Percentiles rank a stretch among this genome's conserved stretches.
Evolutionary conservation across 2,113 vertebrate species (phyloP).

Genomic region (Merops nubicus): DNA sequence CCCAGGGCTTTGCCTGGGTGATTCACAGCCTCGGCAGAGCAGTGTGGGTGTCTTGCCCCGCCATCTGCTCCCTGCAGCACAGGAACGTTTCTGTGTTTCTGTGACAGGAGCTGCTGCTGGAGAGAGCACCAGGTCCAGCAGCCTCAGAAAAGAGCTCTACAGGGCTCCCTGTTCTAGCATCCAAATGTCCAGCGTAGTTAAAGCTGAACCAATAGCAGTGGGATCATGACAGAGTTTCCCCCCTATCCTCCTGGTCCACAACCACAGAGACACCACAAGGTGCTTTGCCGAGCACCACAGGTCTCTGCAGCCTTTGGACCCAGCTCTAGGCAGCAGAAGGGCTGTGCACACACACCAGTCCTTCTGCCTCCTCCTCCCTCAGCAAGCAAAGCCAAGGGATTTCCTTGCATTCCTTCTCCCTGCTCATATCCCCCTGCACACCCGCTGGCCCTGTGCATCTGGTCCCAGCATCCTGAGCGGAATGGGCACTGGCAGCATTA

Average conservation of each 20-base stretch:
- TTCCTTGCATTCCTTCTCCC: constrained; percentile 18
- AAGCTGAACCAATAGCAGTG: not conserved
- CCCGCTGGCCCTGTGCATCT: not conserved
- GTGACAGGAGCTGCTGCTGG: not conserved
- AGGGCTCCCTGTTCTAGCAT: not conserved
- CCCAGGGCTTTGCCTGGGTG: not conserved
- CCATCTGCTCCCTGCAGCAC: not conserved
- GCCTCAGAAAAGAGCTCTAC: not conserved
- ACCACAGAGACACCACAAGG: not conserved
- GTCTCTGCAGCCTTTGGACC: not conserved
- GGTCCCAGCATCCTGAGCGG: not conserved
- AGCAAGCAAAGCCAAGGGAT: not conserved
- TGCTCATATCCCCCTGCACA: not conserved
- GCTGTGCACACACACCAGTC: not conserved
- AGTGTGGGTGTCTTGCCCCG: not conserved
- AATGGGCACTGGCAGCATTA: not conserved
- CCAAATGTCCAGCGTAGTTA: not conserved
- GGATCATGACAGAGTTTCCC: not conserved
- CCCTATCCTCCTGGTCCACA: not conserved
- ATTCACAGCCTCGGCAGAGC: not conserved
- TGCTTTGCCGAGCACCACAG: not conserved
- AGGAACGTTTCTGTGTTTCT: not conserved
- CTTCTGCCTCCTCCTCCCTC: not conserved
- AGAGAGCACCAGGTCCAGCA: not conserved
- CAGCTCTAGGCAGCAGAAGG: not conserved